phyloP scores from a whole-genome alignment of 2,888 invertebrate genomes.

The Orthosia cruda region DNA sequence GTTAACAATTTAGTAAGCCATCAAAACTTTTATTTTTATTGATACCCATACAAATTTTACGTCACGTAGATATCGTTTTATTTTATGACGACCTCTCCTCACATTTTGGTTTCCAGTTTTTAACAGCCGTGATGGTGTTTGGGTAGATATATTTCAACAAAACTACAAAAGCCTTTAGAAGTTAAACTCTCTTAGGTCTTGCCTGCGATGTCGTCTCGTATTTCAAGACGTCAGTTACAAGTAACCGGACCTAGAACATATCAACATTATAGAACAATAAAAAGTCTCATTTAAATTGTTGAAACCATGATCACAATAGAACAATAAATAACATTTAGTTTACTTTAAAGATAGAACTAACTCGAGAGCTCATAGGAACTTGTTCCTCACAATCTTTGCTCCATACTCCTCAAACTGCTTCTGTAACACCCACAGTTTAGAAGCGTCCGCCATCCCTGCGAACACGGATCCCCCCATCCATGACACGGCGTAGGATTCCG shows the following conservation, averaged over 20 bases:
- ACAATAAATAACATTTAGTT: conserved; percentile 13
- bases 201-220: not conserved
- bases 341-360: conserved; percentile 1
- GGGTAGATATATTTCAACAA: not conserved
- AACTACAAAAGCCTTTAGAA: not conserved
- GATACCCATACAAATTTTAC: conserved; percentile 5
- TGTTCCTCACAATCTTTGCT: conserved; percentile 80
- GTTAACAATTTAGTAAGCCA: conserved; percentile 1
- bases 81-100: conserved; percentile 4
- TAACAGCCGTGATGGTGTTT: not conserved
- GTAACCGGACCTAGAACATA: too few relatives aligned
- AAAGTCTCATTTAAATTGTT: not conserved
- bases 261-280: too few relatives aligned
- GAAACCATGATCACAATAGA: not conserved
- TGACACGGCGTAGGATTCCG: conserved; percentile 78
- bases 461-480: conserved; percentile 87
- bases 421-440: conserved; percentile 80
- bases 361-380: conserved; percentile 67
- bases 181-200: not conserved
- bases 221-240: too few relatives aligned
- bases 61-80: conserved; percentile 2
- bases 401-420: conserved; percentile 85
- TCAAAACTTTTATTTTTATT: conserved; percentile 14
- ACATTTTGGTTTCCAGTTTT: not conserved
- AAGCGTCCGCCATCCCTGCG: conserved; percentile 77